Base-by-base conservation (phyloP, 2,888 invertebrate genomes). In the Chaetoderma sp. region DNA sequence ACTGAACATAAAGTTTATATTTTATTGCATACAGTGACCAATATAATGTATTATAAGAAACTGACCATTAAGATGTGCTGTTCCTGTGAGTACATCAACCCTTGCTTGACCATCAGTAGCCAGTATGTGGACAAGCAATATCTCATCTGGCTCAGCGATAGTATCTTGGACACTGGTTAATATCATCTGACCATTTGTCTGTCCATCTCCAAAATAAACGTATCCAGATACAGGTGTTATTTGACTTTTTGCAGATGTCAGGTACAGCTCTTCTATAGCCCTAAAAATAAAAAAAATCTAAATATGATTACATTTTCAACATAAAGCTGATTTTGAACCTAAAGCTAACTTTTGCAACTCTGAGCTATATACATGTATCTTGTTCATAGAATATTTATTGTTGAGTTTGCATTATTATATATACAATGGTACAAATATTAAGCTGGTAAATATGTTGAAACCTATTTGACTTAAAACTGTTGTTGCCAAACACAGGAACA, bases 61-160 rank as follows among this genome's bases (percentile, higher is more conserved):
- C n/a, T n/a, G n/a, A 84, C 85, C 81, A 69, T 84, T 82, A 4
- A 85, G 71, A 27, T 74, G 79, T 2, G 83, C 77, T 5, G 70
- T 64, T 18, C 68, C 67, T 44, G 80, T 80, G 27, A 60, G 67
- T 1, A 66, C 30, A n/a, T 80, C 77, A 16, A 86, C 57, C 16
- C 78, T 67, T 1, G 81, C 84, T 1, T 83, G 84, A 13, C 82
- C 82, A 44, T 72, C 77, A 1, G 77, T 77, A 13, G 75, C 72
- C 39, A 83, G 60, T 58, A 86, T 73, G 42, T 68, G 71, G 18
- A 86, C 75, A 13, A 77, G 70, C 63, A 84, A 85, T 5, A 81
- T 75, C 57, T 86, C 84, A 49, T 80, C 73, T 23, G 77, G 70
- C 63, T 86, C 85, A 39, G 81, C 82, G 52, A 81, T 80, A 5